Base-by-base conservation (phyloP, 2,888 invertebrate species). In the Autographa gamma region DNA sequence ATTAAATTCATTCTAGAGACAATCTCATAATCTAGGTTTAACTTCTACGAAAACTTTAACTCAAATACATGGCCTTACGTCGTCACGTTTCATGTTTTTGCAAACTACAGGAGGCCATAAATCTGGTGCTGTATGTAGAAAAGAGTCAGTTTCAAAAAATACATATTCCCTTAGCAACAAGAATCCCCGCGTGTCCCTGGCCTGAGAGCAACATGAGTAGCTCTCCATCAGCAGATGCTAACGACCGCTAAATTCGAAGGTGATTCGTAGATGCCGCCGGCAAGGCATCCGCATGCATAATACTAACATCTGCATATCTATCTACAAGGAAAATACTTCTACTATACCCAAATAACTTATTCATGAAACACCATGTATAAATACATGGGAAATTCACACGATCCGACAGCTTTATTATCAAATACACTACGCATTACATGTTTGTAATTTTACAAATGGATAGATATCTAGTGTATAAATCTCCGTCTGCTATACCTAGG, bases 191-290 rank as follows among this genome's bases (percentile, higher is more conserved):
- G 32, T 34, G 7, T 3, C 48, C 54, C 38, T 13, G n/a, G 18
- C 56, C 63, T 32, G 25, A 69, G 66, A 25, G 32, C 16, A 56
- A 56, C 25, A 65, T n/a, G 41, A 16, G 64, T 63, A 59, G 52
- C 19, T 16, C 56, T 19, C 34, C 11, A 32, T 19, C 52, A 52
- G 19, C 14, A 63, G 38, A 65, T 59, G 88, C 81, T 67, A 76
- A 74, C 82, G 87, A 86, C 88, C 89, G 82, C 70, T 69, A 80
- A 84, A 85, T 86, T 74, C 87, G 91, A 93, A 93, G 93, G 93
- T 92, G 92, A 92, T 89, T 89, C 91, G 89, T 79, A 87, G 83
- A 91, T 91, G 77, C 31, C 74, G 65, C 70, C 60, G 70, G 74
- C 71, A 54, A 83, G 78, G 81, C 84, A 83, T 85, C 86, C 78